phyloP scores from a whole-genome alignment of 2,797 vertebrate species.

The Gymnoscopelus braueri region DNA sequence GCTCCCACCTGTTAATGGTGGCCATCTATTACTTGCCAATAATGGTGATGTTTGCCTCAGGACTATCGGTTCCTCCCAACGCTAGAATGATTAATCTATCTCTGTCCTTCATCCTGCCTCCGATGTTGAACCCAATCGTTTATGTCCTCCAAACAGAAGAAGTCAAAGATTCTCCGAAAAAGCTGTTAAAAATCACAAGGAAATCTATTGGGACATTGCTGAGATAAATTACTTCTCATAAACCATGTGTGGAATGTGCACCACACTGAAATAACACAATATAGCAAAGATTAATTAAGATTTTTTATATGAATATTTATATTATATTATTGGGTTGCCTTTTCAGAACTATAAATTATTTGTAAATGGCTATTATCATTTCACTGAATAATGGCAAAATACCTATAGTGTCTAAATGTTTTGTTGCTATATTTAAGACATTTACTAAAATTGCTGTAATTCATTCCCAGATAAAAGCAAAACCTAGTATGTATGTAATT shows the following conservation, averaged over 20 bases:
- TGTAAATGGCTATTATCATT: no score
- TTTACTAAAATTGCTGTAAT: no score
- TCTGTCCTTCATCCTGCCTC: constrained; percentile 54
- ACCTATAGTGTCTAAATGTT: no score
- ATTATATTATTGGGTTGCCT: no score
- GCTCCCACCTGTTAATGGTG: constrained; percentile 66
- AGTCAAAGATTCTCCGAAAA: constrained; percentile 50
- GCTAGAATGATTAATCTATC: constrained; percentile 57
- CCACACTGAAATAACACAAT: background rate
- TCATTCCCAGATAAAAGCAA: no score
- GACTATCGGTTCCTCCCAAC: constrained; percentile 42
- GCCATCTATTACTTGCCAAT: constrained; percentile 63
- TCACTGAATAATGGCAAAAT: no score
- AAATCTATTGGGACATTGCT: background rate
- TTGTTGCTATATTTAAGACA: no score
- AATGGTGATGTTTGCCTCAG: background rate
- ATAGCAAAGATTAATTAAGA: background rate
- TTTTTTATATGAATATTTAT: no score
- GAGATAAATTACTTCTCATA: background rate
- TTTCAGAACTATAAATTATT: no score
- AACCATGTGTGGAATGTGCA: no score
- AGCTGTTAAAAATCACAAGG: background rate
- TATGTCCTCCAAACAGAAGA: constrained; percentile 73
- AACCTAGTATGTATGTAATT: no score
- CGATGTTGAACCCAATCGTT: constrained; percentile 68